These are phyloP conservation scores for Clarias laeviceps DNA, from an alignment of 2,797 vertebrate genomes.

Conservation along the genomic window DNA sequence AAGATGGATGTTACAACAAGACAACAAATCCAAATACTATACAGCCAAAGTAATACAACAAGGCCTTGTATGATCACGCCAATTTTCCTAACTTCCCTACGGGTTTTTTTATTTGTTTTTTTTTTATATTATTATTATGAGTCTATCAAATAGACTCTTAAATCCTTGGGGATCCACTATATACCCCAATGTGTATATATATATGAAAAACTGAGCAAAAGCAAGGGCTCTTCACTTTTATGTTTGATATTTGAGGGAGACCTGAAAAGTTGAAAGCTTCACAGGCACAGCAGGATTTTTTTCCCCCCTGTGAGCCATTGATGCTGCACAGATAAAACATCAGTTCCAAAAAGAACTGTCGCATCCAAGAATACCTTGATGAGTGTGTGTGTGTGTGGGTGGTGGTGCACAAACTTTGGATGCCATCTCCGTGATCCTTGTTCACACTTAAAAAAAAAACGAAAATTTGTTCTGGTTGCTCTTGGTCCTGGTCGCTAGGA, in stretches of 20 bases:
- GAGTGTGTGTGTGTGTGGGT: not conserved
- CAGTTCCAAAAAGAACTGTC: not conserved
- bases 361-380: not conserved
- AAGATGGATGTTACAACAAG: not conserved
- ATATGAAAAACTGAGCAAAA: not conserved
- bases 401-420: not conserved
- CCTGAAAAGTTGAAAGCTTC: conserved; percentile 16
- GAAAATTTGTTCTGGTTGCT: not conserved
- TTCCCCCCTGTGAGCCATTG: not conserved
- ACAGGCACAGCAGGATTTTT: conserved; percentile 25
- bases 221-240: conserved; percentile 10
- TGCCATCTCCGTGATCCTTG: not conserved
- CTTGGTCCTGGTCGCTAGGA: not conserved
- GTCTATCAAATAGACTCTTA: not conserved
- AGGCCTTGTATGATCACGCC: not conserved
- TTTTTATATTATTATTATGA: not conserved
- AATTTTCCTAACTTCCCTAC: no score
- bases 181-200: not conserved
- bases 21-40: not conserved
- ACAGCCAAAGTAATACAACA: not conserved
- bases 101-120: no score
- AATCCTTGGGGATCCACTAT: not conserved
- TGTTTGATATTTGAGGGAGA: conserved; percentile 1
- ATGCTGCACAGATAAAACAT: conserved; percentile 10
- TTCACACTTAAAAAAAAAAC: not conserved